Base-by-base conservation (phyloP, 2,797 vertebrate species). In the Gephyroberyx darwinii region DNA sequence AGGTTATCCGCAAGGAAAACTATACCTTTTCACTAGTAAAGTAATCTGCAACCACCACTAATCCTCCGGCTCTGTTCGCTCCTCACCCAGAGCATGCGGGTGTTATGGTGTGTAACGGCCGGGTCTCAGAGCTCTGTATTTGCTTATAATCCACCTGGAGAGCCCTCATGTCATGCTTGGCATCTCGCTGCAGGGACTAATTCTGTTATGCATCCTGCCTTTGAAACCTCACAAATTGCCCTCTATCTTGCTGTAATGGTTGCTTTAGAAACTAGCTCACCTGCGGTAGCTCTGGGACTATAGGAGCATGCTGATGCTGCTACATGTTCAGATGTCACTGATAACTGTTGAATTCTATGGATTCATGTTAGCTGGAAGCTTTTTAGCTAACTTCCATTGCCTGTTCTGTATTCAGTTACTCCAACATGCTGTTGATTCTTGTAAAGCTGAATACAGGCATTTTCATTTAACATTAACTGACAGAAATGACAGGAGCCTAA, bases 191-290 rank as follows among this genome's bases (percentile, higher is more conserved):
- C 74, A 8, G 72, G 48, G 69, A 58, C 83, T 89, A 89, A 90
- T 82, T 73, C 84, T 75, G 87, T 89, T 82, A 82, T 8, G 68
- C 75, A 74, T 61, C 82, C 58, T 58, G 75, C 72, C 82, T 85
- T 89, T 88, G 84, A 88, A 90, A 87, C 57, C 73, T 72, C 65
- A 65, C 26, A 72, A 81, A 80, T 80, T 22, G 72, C 81, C 63
- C 74, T 87, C 26, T 87, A 89, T 90, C 87, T 62, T 1, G 60
- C 83, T 71, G 77, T 68, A 80, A 81, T 7, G 76, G 84, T 84
- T 84, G 75, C 84, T 87, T 85, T 82, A 86, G 83, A 85, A 85
- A 81, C 75, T 4, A 53, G 73, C 81, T 90, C 80, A 86, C 86
- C 86, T 90, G 63, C 67, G 75, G 81, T 84, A 78, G 84, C 85